phyloP scores from a whole-genome alignment of 2,797 vertebrate species.

The Pangasius krempfi region DNA sequence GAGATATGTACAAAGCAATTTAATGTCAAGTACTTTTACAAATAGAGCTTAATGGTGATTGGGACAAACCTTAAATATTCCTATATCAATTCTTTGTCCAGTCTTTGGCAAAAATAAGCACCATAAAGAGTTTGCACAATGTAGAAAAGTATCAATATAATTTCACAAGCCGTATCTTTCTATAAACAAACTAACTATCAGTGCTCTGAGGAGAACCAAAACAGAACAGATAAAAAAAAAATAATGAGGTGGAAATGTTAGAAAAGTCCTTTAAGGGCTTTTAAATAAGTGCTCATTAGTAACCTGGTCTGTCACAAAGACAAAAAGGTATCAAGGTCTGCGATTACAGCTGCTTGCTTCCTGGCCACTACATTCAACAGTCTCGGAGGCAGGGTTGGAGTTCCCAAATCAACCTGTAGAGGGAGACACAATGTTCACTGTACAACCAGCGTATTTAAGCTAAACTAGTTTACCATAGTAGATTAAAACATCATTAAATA shows the following conservation, averaged over 20 bases:
- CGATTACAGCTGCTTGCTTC: slow-evolving; percentile 85
- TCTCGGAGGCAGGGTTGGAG: slow-evolving; percentile 82
- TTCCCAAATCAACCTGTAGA: slow-evolving; percentile 87
- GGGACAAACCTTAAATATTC: background rate
- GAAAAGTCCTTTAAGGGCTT: slow-evolving; percentile 49
- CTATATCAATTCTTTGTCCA: background rate
- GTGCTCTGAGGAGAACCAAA: slow-evolving; percentile 60
- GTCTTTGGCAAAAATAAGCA: slow-evolving; percentile 52
- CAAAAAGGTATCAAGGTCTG: slow-evolving; percentile 83
- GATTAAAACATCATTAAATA: background rate
- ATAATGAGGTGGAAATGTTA: slow-evolving; percentile 71
- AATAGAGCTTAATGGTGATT: slow-evolving; percentile 36
- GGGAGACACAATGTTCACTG: background rate
- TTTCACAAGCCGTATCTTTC: slow-evolving; percentile 38
- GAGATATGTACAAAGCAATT: slow-evolving; percentile 22
- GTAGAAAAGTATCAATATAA: slow-evolving; percentile 59
- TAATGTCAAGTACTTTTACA: slow-evolving; percentile 31
- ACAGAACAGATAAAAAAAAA: slow-evolving; percentile 61
- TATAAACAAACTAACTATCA: slow-evolving; percentile 61
- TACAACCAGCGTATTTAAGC: background rate
- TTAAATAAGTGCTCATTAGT: slow-evolving; percentile 64
- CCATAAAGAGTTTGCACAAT: slow-evolving; percentile 56
- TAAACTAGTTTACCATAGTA: background rate
- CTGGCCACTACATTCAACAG: slow-evolving; percentile 79
- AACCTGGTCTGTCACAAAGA: slow-evolving; percentile 64